A percentile compares a stretch with the other conserved stretches of the same genome.
phyloP scores from a whole-genome alignment of 2,113 vertebrate genomes.

The Ifrita kowaldi region DNA sequence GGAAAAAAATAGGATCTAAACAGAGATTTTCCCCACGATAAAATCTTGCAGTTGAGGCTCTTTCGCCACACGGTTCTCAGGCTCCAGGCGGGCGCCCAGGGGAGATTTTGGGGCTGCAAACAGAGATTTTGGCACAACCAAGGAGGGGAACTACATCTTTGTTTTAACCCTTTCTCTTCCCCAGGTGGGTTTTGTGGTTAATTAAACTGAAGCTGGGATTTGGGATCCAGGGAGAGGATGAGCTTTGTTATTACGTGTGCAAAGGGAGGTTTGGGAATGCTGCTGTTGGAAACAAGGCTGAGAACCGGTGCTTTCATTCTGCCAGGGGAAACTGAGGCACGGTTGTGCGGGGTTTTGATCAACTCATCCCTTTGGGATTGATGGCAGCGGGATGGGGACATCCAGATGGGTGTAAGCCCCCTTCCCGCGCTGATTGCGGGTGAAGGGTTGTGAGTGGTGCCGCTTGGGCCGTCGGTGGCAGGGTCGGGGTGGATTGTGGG shows the following conservation, averaged over 20 bases:
- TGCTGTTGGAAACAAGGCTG: background rate
- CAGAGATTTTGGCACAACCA: background rate
- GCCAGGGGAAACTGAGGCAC: background rate
- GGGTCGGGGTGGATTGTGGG: background rate
- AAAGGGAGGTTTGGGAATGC: background rate
- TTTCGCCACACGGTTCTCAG: background rate
- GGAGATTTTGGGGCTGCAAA: background rate
- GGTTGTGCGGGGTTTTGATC: accelerated
- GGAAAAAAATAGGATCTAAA: background rate
- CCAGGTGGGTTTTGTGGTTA: background rate
- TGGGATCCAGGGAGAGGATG: background rate
- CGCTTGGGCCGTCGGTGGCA: accelerated
- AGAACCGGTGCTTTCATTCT: background rate
- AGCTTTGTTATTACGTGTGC: background rate
- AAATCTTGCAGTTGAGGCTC: background rate
- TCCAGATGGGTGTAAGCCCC: background rate
- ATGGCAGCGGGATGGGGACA: background rate
- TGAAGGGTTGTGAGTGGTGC: background rate
- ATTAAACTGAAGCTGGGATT: background rate
- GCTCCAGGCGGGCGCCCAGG: background rate
- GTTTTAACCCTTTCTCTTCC: background rate
- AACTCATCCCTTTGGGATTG: background rate
- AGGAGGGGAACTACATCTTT: background rate
- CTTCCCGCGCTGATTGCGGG: accelerated
- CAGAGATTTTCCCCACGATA: background rate